Evolutionary conservation across 2,888 invertebrate genomes (phyloP).

Genomic region (Pachymerium ferrugineum): DNA sequence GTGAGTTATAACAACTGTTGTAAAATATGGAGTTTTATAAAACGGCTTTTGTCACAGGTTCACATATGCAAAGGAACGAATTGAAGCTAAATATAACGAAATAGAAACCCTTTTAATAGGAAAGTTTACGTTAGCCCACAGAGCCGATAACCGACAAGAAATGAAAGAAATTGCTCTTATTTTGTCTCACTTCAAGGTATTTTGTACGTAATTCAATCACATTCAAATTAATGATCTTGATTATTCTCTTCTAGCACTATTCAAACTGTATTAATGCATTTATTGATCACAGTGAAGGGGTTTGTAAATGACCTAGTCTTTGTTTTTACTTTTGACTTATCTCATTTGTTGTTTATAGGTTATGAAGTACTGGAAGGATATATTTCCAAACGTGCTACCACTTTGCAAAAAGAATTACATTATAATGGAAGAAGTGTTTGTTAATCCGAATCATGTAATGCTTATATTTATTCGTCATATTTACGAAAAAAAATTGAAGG

Average conservation of each 20-base stretch:
- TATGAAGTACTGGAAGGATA: constrained; percentile 76
- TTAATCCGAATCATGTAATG: constrained; percentile 94
- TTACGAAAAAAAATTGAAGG: constrained; percentile 72
- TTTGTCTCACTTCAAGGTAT: constrained; percentile 80
- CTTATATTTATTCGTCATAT: constrained; percentile 94
- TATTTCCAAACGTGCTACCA: constrained; percentile 82
- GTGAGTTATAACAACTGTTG: constrained; percentile 45
- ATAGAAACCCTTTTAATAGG: constrained; percentile 84
- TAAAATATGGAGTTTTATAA: neutral
- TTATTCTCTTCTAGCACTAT: constrained; percentile 59
- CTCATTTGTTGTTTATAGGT: no score
- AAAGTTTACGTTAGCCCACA: constrained; percentile 86
- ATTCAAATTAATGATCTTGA: neutral
- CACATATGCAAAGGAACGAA: constrained; percentile 65
- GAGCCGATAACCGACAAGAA: constrained; percentile 70
- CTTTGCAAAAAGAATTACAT: constrained; percentile 81
- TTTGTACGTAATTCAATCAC: neutral
- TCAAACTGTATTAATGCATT: constrained; percentile 93
- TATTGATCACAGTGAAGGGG: constrained; percentile 93
- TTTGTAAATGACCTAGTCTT: constrained; percentile 46
- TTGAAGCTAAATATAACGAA: constrained; percentile 81
- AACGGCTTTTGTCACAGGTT: neutral
- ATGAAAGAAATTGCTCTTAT: constrained; percentile 93
- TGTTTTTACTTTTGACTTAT: constrained; percentile 44
- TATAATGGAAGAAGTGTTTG: constrained; percentile 72